phyloP scores from a whole-genome alignment of 1,140 invertebrate genomes.

The Phymorhynchus buccinoides region DNA sequence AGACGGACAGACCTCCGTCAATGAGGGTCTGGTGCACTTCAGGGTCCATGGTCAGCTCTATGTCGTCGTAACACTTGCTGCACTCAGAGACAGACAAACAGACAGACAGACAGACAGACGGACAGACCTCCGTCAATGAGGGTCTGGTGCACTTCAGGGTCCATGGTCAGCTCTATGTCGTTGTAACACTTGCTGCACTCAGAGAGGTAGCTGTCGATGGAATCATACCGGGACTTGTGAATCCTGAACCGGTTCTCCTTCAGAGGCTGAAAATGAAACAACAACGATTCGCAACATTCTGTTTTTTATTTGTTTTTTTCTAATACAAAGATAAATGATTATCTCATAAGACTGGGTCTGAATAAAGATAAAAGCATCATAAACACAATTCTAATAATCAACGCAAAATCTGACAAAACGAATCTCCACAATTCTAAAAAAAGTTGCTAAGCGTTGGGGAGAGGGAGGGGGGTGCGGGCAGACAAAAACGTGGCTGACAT shows the following conservation, averaged over 20 bases:
- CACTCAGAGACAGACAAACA: too few species aligned
- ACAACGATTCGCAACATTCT: too few species aligned
- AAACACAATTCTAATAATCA: neutral
- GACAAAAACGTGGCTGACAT: too few species aligned
- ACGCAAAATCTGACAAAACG: too few species aligned
- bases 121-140: constrained; percentile 86
- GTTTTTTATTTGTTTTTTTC: too few species aligned
- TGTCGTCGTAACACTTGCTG: constrained; percentile 92
- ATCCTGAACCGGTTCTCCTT: constrained; percentile 87
- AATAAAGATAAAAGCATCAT: neutral
- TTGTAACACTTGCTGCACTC: constrained; percentile 90
- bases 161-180: constrained; percentile 91
- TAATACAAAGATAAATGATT: neutral
- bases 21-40: constrained; percentile 86
- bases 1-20: constrained; percentile 85
- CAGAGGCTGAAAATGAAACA: constrained; percentile 65
- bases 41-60: constrained; percentile 89
- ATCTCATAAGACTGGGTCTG: neutral
- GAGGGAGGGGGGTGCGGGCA: too few species aligned
- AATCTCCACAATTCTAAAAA: too few species aligned
- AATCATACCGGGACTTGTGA: constrained; percentile 97
- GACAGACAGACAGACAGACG: too few species aligned
- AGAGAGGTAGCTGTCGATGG: constrained; percentile 97
- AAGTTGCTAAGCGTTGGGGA: too few species aligned
- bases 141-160: constrained; percentile 86